Evolutionary conservation across 1,140 invertebrate genomes (phyloP), one percentile per base, ranked within the genome.

Genomic region (Aporrectodea caliginosa): DNA sequence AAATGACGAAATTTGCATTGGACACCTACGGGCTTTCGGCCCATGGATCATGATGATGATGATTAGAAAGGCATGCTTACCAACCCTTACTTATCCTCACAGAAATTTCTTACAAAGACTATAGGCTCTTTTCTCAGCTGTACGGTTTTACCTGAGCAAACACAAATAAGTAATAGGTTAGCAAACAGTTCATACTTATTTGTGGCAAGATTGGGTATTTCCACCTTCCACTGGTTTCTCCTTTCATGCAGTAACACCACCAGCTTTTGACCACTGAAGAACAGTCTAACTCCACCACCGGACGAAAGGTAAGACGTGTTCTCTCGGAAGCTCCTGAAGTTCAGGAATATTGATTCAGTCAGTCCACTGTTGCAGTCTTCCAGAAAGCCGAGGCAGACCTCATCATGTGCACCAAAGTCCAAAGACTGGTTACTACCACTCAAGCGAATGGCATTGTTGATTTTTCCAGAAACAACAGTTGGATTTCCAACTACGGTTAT

Each of bases 301-400:
- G 35, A 80, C 16, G 74, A 77, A n/a, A 81, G 79, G 35, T 76
- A 77, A 35, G 79, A 82, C 69, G 35, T 75, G 35, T 79, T 79
- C 27, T 79, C 71, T 1, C 30, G 32, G 29, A 79, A 74, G 6
- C 43, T 31, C 2, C 77, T 27, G 75, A 82, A 81, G n/a, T 86
- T 85, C 73, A 87, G 77, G 85, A 86, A 88, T 0, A 85, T 82
- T 1, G 85, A 84, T 16, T 86, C 79, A 0, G 85, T 87, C 16
- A 87, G 82, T 2, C 87, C 87, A 75, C 84, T 83, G 0, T 43
- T 31, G 81, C 87, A 88, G 30, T 80, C 27, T 16, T 79, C 83
- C n/a, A 88, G 76, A 78, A 87, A 86, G 16, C 84, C 85, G 16
- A 88, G 80, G 76, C 87, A 88, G 12, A 81, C 81, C 27, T 83